These are phyloP conservation scores for Promerops cafer DNA, from an alignment of 2,113 vertebrate genomes.

Conservation along the genomic window DNA sequence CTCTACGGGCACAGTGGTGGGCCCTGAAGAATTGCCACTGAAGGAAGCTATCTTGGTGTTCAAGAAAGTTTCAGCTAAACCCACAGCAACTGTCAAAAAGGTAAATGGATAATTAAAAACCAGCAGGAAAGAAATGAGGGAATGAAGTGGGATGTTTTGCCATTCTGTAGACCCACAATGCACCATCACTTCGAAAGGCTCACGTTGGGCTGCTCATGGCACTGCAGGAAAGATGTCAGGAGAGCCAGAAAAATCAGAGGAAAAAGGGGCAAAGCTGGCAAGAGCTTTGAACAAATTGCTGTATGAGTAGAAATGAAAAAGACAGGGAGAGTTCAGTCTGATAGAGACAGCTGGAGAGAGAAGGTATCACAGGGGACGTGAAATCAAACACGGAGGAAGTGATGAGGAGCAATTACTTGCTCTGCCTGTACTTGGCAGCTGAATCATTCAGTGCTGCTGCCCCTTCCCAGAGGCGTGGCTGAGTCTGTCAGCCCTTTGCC, in stretches of 20 bases:
- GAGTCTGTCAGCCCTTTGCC: background rate
- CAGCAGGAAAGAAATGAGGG: background rate
- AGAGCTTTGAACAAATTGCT: background rate
- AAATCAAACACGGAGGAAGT: background rate
- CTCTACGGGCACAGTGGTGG: background rate
- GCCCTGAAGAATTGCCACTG: background rate
- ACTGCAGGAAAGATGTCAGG: background rate
- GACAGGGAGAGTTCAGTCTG: background rate
- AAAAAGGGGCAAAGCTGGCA: background rate
- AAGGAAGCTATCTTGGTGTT: background rate
- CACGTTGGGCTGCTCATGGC: background rate
- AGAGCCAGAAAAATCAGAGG: background rate
- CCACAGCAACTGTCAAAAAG: background rate
- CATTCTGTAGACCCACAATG: background rate
- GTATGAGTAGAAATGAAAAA: background rate
- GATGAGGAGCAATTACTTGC: background rate
- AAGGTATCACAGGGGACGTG: background rate
- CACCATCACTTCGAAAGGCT: fast-evolving
- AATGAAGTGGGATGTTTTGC: background rate
- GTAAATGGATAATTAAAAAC: background rate
- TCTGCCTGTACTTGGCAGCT: background rate
- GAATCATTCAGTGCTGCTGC: background rate
- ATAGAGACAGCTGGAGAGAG: background rate
- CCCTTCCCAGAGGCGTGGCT: background rate
- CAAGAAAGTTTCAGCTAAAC: background rate